A percentile compares a stretch with the other conserved stretches of the same genome.
Evolutionary conservation across 2,113 vertebrate genomes (phyloP).

Genomic region (Nymphicus hollandicus): DNA sequence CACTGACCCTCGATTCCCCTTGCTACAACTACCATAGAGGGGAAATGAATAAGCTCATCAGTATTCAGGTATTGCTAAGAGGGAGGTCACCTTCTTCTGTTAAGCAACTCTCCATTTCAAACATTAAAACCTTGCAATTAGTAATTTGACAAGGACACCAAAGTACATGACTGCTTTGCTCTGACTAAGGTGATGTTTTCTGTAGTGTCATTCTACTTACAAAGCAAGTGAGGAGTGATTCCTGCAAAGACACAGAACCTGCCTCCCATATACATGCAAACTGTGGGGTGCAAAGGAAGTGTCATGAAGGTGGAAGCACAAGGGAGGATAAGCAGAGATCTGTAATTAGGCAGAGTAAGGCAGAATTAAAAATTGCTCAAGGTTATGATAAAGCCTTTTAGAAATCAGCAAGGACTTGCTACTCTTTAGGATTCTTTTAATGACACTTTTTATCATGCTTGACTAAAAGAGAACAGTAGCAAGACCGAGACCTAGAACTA

Average conservation of each 20-base stretch:
- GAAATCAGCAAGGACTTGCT: neutral
- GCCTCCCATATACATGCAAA: neutral
- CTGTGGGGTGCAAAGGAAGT: neutral
- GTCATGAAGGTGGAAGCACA: neutral
- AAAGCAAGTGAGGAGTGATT: neutral
- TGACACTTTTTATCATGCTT: neutral
- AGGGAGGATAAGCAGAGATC: neutral
- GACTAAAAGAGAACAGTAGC: neutral
- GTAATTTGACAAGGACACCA: slow-evolving; percentile 35
- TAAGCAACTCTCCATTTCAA: slow-evolving; percentile 35
- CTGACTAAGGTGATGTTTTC: slow-evolving; percentile 1
- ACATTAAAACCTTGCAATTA: slow-evolving; percentile 29
- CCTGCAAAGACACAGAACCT: fast-evolving
- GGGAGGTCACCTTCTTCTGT: slow-evolving; percentile 47
- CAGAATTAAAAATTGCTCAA: neutral
- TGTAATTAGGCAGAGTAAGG: neutral
- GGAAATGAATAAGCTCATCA: slow-evolving; percentile 35
- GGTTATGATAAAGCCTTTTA: neutral
- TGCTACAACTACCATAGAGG: neutral
- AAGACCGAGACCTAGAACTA: neutral
- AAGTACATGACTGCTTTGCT: neutral
- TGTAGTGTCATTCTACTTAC: neutral
- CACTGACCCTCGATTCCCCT: neutral
- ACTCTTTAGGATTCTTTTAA: neutral
- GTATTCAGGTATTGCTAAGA: slow-evolving; percentile 9